Conservation (phyloP, 2,113 vertebrate genomes). For the Nothocercus julius region DNA sequence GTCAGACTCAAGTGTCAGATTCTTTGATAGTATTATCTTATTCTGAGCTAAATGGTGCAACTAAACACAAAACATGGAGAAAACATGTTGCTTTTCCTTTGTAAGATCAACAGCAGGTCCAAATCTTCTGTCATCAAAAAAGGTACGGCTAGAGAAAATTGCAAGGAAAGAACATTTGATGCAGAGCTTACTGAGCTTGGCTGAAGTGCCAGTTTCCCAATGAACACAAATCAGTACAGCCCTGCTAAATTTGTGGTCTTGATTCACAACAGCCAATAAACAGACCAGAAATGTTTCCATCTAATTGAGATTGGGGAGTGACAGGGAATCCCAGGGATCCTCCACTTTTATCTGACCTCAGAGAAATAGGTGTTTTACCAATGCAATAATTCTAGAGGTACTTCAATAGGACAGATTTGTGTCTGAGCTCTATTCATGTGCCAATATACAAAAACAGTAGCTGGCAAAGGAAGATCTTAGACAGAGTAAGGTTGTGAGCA, state of each 20-base stretch:
- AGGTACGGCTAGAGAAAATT: not conserved
- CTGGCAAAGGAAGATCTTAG: slow-evolving; percentile 1
- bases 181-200: not conserved
- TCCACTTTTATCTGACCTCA: not conserved
- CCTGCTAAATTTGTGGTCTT: not conserved
- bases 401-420: not conserved
- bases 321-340: not conserved
- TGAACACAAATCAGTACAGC: not conserved
- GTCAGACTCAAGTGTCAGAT: not conserved
- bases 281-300: slow-evolving; percentile 16
- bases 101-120: not conserved
- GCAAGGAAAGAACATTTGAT: not conserved
- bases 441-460: not conserved
- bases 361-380: not conserved
- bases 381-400: not conserved
- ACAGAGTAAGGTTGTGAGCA: not conserved
- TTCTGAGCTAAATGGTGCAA: not conserved
- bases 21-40: not conserved
- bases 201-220: not conserved
- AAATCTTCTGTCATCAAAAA: slow-evolving; percentile 1
- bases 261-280: not conserved
- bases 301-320: not conserved
- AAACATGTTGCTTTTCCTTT: not conserved
- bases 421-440: not conserved
- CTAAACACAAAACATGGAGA: not conserved